These are phyloP conservation scores for Channa maculata DNA, from an alignment of 2,113 vertebrate species.

Conservation along the genomic window DNA sequence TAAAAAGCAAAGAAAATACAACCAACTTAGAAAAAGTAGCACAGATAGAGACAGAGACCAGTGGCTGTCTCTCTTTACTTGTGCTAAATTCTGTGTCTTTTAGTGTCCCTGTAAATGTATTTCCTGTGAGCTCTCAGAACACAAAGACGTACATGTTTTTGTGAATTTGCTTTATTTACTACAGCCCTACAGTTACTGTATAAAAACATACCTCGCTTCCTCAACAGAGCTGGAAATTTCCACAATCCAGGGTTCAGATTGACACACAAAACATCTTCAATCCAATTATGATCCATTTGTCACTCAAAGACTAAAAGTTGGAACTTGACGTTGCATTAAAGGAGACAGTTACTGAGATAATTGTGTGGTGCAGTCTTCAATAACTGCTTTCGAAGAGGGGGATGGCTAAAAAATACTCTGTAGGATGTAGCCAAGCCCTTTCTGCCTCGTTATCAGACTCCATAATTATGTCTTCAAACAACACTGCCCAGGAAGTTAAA, in stretches of 20 bases:
- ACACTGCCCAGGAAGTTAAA: constrained; percentile 69
- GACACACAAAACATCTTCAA: constrained; percentile 56
- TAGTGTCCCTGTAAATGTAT: constrained; percentile 6
- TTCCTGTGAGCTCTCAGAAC: constrained; percentile 8
- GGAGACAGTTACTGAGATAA: constrained; percentile 67
- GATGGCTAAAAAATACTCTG: constrained; percentile 18
- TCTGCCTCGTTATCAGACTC: constrained; percentile 71
- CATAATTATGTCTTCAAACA: constrained; percentile 81
- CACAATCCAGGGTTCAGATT: constrained; percentile 41
- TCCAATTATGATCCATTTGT: constrained; percentile 59
- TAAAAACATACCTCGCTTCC: constrained; percentile 55
- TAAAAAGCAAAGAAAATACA: too few species aligned
- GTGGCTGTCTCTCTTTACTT: too few species aligned
- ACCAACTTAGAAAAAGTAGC: background rate
- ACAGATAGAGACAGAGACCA: background rate
- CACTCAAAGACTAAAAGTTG: constrained; percentile 61
- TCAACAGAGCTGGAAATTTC: constrained; percentile 51
- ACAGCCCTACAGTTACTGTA: constrained; percentile 16
- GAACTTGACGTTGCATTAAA: constrained; percentile 35
- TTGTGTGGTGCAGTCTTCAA: constrained; percentile 62
- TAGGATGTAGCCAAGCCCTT: constrained; percentile 75
- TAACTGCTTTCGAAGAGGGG: constrained; percentile 64
- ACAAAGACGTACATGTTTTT: constrained; percentile 2
- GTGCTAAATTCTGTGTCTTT: background rate
- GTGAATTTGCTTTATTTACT: constrained; percentile 27